These are phyloP conservation scores for Dreissena rostriformis DNA, from an alignment of 1,140 invertebrate genomes.

Conservation along the genomic window DNA sequence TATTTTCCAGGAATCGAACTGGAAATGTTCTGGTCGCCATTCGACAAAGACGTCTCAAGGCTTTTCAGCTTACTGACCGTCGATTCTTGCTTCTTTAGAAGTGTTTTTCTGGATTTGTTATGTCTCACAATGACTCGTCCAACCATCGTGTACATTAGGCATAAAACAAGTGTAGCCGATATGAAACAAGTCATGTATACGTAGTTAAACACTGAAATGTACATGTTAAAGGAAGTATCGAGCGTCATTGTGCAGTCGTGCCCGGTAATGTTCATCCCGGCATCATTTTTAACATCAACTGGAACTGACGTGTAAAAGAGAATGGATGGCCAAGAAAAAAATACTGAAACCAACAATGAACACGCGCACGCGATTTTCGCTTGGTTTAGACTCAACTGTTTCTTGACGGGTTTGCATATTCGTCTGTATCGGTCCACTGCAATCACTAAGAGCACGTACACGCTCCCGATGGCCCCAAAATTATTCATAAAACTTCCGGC, in stretches of 20 bases:
- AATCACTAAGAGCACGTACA: slow-evolving; percentile 59
- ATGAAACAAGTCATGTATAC: slow-evolving; percentile 27
- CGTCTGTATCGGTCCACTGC: slow-evolving; percentile 62
- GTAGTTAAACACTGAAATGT: slow-evolving; percentile 34
- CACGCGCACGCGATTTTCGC: slow-evolving; percentile 41
- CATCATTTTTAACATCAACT: slow-evolving; percentile 24
- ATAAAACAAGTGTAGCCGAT: slow-evolving; percentile 1
- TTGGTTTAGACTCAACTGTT: slow-evolving; percentile 40
- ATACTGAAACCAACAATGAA: slow-evolving; percentile 8
- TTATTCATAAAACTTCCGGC: slow-evolving; percentile 54
- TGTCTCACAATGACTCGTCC: slow-evolving; percentile 18
- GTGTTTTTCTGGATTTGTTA: slow-evolving; percentile 3
- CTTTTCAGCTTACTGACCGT: neutral
- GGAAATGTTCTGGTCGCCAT: neutral
- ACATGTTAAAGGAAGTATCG: slow-evolving; percentile 3
- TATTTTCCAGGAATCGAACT: neutral
- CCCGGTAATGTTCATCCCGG: slow-evolving; percentile 10
- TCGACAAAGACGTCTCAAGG: neutral
- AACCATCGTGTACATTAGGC: slow-evolving; percentile 38
- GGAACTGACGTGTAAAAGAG: slow-evolving; percentile 30
- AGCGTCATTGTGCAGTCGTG: slow-evolving; percentile 33
- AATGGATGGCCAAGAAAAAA: slow-evolving; percentile 39
- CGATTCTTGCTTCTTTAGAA: neutral
- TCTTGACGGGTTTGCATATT: slow-evolving; percentile 62
- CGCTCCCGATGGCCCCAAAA: slow-evolving; percentile 56